phyloP scores from a whole-genome alignment of 2,888 invertebrate species.

The Protophormia terraenovae region DNA sequence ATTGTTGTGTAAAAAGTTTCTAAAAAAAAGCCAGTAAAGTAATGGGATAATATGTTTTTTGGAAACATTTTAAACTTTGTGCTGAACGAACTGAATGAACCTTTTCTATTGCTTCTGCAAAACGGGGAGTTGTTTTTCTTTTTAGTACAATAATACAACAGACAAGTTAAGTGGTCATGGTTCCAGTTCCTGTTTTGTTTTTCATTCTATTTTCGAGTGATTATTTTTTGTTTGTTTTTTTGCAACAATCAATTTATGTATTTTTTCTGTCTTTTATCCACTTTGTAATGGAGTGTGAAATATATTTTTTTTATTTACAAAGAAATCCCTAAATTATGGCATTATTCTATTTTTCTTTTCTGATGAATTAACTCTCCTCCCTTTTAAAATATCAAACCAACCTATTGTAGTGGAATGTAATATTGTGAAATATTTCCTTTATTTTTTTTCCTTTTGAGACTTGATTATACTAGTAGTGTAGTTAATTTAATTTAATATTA shows the following conservation, averaged over 20 bases:
- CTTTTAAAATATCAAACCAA: neutral
- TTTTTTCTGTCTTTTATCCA: neutral
- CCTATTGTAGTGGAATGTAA: neutral
- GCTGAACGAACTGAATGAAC: neutral
- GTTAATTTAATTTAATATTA: neutral
- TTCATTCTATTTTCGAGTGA: slow-evolving; percentile 10
- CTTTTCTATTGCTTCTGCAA: neutral
- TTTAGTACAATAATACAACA: neutral
- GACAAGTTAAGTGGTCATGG: neutral
- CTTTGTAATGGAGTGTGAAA: neutral
- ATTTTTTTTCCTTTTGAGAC: neutral
- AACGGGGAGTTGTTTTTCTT: neutral
- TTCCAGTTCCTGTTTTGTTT: slow-evolving; percentile 8
- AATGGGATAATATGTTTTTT: neutral
- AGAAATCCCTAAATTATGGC: slow-evolving; percentile 2
- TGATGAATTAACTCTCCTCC: no score
- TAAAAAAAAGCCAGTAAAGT: neutral
- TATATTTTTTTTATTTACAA: slow-evolving; percentile 10
- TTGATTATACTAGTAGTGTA: slow-evolving; percentile 18
- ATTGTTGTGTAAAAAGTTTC: neutral
- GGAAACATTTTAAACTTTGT: neutral
- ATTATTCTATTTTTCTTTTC: neutral
- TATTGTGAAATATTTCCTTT: no score
- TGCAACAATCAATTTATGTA: neutral
- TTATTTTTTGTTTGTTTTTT: neutral